phyloP scores from a whole-genome alignment of 1,140 invertebrate genomes.

The Drosophila oshimai region DNA sequence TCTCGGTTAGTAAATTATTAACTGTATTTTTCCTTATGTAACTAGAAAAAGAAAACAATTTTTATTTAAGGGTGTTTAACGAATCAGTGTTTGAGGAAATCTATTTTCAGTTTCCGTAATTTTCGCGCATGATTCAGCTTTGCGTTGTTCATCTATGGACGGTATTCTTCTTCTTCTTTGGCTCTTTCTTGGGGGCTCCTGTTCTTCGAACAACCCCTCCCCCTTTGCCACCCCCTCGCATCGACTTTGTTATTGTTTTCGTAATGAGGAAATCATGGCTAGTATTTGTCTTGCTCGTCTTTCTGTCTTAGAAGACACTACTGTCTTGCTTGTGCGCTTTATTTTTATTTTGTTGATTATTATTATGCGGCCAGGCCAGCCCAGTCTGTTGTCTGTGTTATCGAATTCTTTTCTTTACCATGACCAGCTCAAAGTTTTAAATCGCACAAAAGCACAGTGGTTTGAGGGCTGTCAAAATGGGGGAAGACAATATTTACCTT shows the following conservation, averaged over 20 bases:
- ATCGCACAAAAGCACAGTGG: slow-evolving; percentile 36
- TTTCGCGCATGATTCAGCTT: slow-evolving; percentile 72
- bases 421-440: slow-evolving; percentile 70
- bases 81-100: neutral
- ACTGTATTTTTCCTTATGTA: no score
- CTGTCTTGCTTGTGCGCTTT: slow-evolving; percentile 10
- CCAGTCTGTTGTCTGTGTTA: slow-evolving; percentile 41
- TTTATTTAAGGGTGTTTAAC: neutral
- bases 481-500: no score
- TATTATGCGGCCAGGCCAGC: slow-evolving; percentile 33
- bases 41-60: no score
- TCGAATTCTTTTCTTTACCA: slow-evolving; percentile 55
- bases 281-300: slow-evolving; percentile 46
- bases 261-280: slow-evolving; percentile 37
- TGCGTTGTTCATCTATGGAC: slow-evolving; percentile 48
- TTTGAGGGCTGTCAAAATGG: neutral
- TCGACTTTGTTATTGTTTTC: slow-evolving; percentile 70
- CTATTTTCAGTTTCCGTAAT: slow-evolving; percentile 40
- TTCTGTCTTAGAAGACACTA: slow-evolving; percentile 48
- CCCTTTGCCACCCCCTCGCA: neutral
- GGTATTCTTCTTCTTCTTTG: slow-evolving; percentile 14
- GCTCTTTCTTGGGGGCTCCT: slow-evolving; percentile 26
- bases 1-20: no score
- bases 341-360: slow-evolving; percentile 18
- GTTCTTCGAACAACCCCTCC: slow-evolving; percentile 13